A percentile compares a stretch with the other conserved stretches of the same genome.
phyloP scores from a whole-genome alignment of 1,140 invertebrate species.

The Danaus plexippus region DNA sequence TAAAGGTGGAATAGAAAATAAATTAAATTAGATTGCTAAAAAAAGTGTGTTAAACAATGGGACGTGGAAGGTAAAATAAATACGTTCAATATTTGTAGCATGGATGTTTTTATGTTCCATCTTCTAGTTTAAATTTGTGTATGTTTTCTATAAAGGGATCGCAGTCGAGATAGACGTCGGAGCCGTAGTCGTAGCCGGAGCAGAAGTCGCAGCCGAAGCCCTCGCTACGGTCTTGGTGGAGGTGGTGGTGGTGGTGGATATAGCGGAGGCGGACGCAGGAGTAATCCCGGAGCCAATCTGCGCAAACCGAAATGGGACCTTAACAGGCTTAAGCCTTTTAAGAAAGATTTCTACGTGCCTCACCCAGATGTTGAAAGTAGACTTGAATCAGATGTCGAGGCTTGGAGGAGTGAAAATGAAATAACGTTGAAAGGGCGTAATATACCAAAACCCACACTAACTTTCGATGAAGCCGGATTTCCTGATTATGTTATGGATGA shows the following conservation, averaged over 20 bases:
- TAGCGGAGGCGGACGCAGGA: slow-evolving; percentile 71
- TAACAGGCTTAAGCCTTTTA: slow-evolving; percentile 85
- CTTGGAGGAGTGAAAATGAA: slow-evolving; percentile 82
- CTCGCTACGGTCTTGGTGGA: slow-evolving; percentile 52
- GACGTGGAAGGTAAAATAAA: slow-evolving; percentile 53
- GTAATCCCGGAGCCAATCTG: slow-evolving; percentile 69
- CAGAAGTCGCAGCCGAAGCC: slow-evolving; percentile 60
- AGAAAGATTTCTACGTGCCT: slow-evolving; percentile 94
- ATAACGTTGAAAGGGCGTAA: slow-evolving; percentile 87
- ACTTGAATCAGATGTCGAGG: slow-evolving; percentile 80
- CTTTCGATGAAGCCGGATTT: slow-evolving; percentile 87
- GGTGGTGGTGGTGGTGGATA: slow-evolving; percentile 69
- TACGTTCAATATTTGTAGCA: slow-evolving; percentile 3
- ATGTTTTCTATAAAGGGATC: slow-evolving; percentile 35
- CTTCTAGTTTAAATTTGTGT: slow-evolving; percentile 8
- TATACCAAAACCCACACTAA: slow-evolving; percentile 85
- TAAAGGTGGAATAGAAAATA: no score
- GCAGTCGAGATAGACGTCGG: slow-evolving; percentile 59
- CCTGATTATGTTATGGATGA: slow-evolving; percentile 86
- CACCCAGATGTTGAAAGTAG: slow-evolving; percentile 80
- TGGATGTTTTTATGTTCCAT: not conserved
- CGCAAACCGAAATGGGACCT: slow-evolving; percentile 85
- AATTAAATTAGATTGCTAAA: no score
- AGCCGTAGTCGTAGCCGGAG: slow-evolving; percentile 59
- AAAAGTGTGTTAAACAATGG: slow-evolving; percentile 30